Evolutionary conservation across 2,113 vertebrate species (phyloP).

Genomic region (Alectura lathami): DNA sequence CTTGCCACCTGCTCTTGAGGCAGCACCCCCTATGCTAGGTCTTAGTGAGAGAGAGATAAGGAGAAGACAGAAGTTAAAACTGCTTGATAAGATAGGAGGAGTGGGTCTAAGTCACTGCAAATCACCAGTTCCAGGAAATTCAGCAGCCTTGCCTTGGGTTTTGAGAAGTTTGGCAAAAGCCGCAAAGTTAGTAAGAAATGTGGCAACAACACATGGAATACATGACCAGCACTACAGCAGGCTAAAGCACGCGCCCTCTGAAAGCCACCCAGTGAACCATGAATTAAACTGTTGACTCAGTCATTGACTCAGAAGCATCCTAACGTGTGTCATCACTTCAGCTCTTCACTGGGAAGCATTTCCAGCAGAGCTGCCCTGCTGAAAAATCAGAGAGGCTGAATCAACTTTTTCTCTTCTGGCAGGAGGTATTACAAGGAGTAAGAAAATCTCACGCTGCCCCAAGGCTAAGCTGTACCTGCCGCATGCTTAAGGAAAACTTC

Average conservation of each 20-base stretch:
- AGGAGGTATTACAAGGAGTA: accelerated
- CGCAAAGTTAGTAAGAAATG: neutral
- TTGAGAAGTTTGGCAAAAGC: neutral
- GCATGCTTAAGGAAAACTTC: neutral
- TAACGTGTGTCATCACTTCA: neutral
- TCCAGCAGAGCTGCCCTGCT: neutral
- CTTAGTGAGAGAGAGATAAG: neutral
- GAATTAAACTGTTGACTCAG: neutral
- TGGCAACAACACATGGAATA: neutral
- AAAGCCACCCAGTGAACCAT: neutral
- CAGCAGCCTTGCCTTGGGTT: neutral
- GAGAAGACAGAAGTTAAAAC: neutral
- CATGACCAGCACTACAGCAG: neutral
- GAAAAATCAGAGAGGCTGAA: neutral
- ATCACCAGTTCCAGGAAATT: neutral
- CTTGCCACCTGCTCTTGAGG: neutral
- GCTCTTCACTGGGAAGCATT: neutral
- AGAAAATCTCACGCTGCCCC: neutral
- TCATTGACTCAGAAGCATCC: neutral
- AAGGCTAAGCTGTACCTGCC: neutral
- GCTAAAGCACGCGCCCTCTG: neutral
- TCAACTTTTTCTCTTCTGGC: neutral
- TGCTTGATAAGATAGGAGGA: neutral
- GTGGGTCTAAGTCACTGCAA: neutral
- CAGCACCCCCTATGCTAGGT: neutral